Evolutionary conservation across 1,140 invertebrate species (phyloP).

Genomic region (Zaprionus ghesquierei): DNA sequence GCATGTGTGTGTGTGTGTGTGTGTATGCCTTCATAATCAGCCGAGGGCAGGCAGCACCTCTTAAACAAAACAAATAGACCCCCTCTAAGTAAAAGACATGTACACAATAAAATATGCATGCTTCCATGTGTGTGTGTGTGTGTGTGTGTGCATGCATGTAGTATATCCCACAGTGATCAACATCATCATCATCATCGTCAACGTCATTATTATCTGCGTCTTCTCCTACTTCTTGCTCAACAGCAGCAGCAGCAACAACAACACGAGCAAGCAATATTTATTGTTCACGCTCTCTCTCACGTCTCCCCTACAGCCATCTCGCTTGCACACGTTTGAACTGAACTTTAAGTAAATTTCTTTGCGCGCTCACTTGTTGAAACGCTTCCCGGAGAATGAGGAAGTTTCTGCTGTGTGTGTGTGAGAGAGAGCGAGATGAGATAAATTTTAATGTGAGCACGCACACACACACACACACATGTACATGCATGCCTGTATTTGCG

Average conservation of each 20-base stretch:
- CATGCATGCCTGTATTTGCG: background rate
- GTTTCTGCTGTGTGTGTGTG: constrained; percentile 54
- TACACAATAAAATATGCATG: constrained; percentile 67
- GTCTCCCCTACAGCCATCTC: constrained; percentile 46
- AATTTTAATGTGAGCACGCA: constrained; percentile 55
- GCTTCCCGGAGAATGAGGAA: constrained; percentile 79
- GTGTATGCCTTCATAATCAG: constrained; percentile 42
- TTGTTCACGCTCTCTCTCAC: constrained; percentile 34
- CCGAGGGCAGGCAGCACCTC: constrained; percentile 56
- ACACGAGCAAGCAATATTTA: constrained; percentile 34
- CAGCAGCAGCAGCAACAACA: constrained; percentile 19
- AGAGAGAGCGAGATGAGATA: constrained; percentile 60
- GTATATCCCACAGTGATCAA: constrained; percentile 23
- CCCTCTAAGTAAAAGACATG: constrained; percentile 75
- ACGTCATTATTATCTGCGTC: constrained; percentile 40
- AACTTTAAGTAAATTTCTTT: constrained; percentile 50
- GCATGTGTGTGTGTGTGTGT: constrained; percentile 5
- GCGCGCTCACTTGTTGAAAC: constrained; percentile 72
- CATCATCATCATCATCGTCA: constrained; percentile 46
- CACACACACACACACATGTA: constrained; percentile 1
- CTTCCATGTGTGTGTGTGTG: constrained; percentile 5
- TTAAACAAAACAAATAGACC: constrained; percentile 77
- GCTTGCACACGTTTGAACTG: constrained; percentile 32
- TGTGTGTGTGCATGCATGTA: constrained; percentile 3
- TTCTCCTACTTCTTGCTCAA: constrained; percentile 46